Conservation (phyloP, 2,797 vertebrate genomes). For the Esox lucius region DNA sequence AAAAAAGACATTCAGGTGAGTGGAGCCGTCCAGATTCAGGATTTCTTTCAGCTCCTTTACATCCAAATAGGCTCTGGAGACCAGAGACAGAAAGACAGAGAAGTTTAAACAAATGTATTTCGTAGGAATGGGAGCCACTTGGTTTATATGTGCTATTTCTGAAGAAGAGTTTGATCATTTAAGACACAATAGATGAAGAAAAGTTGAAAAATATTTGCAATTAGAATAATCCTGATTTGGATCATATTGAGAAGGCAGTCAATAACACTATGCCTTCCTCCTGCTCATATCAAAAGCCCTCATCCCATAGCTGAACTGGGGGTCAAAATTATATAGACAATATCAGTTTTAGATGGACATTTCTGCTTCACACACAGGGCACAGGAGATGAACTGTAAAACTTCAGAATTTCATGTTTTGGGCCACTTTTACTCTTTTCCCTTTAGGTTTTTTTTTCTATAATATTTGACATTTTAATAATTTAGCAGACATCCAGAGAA, state of each 20-base stretch:
- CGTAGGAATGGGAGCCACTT: slow-evolving; percentile 11
- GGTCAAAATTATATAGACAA: no score
- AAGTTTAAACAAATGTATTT: slow-evolving; percentile 24
- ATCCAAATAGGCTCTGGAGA: slow-evolving; percentile 92
- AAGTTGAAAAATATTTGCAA: slow-evolving; percentile 12
- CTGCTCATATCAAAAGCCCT: no score
- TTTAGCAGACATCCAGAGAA: no score
- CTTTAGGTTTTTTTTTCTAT: no score
- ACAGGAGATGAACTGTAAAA: no score
- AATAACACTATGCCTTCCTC: slow-evolving; percentile 5
- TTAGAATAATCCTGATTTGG: background rate
- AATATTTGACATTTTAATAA: no score
- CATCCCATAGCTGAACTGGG: no score
- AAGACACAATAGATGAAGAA: slow-evolving; percentile 12
- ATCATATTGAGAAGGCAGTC: background rate
- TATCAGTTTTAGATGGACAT: no score
- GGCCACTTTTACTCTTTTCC: no score
- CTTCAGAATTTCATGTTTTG: no score
- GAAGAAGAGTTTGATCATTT: slow-evolving; percentile 28
- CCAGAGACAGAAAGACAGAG: background rate
- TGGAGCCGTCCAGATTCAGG: slow-evolving; percentile 90
- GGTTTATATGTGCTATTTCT: slow-evolving; percentile 24
- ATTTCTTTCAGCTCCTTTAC: slow-evolving; percentile 96
- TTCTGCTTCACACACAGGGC: no score
- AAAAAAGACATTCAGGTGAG: slow-evolving; percentile 98